Evolutionary conservation across 1,140 invertebrate species (phyloP), one percentile per base, ranked within the genome.

Genomic region (Leptinotarsa texana): DNA sequence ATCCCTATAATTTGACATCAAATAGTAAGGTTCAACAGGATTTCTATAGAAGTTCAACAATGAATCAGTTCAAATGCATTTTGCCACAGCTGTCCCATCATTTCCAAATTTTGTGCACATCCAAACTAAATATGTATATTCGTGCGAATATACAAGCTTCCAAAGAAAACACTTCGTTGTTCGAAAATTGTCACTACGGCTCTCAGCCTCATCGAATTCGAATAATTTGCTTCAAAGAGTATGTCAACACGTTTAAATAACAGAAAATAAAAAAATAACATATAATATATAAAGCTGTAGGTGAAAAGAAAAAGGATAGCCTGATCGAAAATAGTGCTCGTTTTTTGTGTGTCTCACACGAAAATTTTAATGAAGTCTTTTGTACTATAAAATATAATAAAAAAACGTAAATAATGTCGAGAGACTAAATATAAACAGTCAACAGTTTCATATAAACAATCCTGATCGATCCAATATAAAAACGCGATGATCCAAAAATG

Each of bases 321-420:
- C 33, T 42, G 33, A 42, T 11, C 8, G 8, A 42, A 42, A 42
- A 42, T 42, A 42, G 33, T 42, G 33, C 33, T 42, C 33, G 33
- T 42, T 42, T 42, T 42, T 42, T 42, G 33, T 42, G 33, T 42
- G 33, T 42, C 33, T 11, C 33, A 42, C 33, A 42, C 11, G 33
- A 42, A 42, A 6, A 11, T 42, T 42, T 42, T 1, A 42, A 11
- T 17, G 15, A 17, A 57, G 51, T 57, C 51, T 69, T 79, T 77
- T 79, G 78, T 79, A 79, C 78, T 79, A 57, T 77, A 71, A 62
- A 75, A 75, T 72, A 75, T 67, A 33, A 71, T 79, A 76, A 72
- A 75, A 74, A 67, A 61, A 74, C 68, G 57, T 15, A 21, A 33
- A 18, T 24, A 57, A 57, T 18, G 17, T 33, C 8, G 21, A 63